Evolutionary conservation across 1,140 invertebrate genomes (phyloP).

Genomic region (Metaphire vulgaris): DNA sequence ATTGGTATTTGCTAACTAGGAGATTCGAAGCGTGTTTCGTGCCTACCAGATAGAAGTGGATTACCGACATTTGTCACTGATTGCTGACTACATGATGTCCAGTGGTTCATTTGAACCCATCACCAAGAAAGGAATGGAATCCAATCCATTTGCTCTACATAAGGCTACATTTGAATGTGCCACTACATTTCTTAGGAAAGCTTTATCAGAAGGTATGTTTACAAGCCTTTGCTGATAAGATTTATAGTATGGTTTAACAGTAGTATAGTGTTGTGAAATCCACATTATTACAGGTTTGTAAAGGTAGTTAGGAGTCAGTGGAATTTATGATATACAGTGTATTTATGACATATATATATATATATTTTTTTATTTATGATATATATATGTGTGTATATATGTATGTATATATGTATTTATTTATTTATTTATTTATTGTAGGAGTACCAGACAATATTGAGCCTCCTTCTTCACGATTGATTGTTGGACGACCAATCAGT

Average conservation of each 20-base stretch:
- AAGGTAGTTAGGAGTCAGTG: too few species aligned
- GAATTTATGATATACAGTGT: too few species aligned
- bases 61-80: constrained; percentile 79
- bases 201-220: constrained; percentile 60
- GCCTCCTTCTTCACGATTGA: constrained; percentile 81
- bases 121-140: constrained; percentile 80
- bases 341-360: too few species aligned
- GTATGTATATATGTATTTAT: too few species aligned
- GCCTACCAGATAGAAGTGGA: constrained; percentile 95
- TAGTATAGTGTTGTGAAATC: too few species aligned
- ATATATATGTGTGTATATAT: too few species aligned
- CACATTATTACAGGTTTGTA: too few species aligned
- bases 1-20: too few species aligned
- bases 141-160: constrained; percentile 81
- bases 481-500: constrained; percentile 73
- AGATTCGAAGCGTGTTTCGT: constrained; percentile 85
- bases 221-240: too few species aligned
- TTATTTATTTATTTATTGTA: too few species aligned
- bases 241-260: too few species aligned
- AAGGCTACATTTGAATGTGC: constrained; percentile 98
- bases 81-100: constrained; percentile 97
- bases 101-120: constrained; percentile 82
- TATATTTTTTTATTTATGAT: too few species aligned
- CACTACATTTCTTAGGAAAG: constrained; percentile 73
- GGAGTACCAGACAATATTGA: constrained; percentile 66